Conservation (phyloP, 2,797 vertebrate species). For the Microcaecilia unicolor region DNA sequence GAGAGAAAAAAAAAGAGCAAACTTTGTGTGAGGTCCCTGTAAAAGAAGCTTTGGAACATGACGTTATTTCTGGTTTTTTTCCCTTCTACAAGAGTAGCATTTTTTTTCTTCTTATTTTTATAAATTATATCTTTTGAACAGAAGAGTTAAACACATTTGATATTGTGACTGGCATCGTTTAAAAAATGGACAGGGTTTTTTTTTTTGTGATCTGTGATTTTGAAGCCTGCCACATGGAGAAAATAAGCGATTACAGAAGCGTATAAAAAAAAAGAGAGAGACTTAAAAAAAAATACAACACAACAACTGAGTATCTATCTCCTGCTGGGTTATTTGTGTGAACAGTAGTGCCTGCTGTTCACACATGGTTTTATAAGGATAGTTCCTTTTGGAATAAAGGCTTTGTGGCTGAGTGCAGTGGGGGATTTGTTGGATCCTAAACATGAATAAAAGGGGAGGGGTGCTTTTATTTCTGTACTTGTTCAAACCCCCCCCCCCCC, state of each 20-base stretch:
- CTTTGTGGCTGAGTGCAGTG: slow-evolving; percentile 39
- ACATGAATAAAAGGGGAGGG: too few species aligned
- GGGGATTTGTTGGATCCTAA: slow-evolving; percentile 40
- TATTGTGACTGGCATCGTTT: slow-evolving; percentile 44
- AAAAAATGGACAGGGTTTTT: slow-evolving; percentile 21
- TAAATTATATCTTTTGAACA: slow-evolving; percentile 60
- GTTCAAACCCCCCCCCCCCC: too few species aligned
- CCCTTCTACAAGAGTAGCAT: too few species aligned
- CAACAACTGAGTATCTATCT: slow-evolving; percentile 8
- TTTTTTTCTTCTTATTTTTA: slow-evolving; percentile 29
- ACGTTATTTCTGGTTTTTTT: slow-evolving; percentile 54
- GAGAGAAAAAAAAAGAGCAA: slow-evolving; percentile 35
- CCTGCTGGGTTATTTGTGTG: slow-evolving; percentile 57
- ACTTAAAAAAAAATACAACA: neutral
- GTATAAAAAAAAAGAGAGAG: slow-evolving; percentile 51
- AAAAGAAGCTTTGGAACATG: slow-evolving; percentile 71
- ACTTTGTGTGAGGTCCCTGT: slow-evolving; percentile 76
- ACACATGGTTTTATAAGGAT: slow-evolving; percentile 48
- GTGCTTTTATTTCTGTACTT: too few species aligned
- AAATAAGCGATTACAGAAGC: slow-evolving; percentile 55
- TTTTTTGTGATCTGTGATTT: slow-evolving; percentile 56
- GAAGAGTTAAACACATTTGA: slow-evolving; percentile 53
- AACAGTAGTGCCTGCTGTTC: slow-evolving; percentile 58
- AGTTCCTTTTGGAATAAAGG: slow-evolving; percentile 53
- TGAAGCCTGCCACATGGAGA: slow-evolving; percentile 45